phyloP scores from a whole-genome alignment of 2,888 invertebrate species.

The Halictus quadricinctus region DNA sequence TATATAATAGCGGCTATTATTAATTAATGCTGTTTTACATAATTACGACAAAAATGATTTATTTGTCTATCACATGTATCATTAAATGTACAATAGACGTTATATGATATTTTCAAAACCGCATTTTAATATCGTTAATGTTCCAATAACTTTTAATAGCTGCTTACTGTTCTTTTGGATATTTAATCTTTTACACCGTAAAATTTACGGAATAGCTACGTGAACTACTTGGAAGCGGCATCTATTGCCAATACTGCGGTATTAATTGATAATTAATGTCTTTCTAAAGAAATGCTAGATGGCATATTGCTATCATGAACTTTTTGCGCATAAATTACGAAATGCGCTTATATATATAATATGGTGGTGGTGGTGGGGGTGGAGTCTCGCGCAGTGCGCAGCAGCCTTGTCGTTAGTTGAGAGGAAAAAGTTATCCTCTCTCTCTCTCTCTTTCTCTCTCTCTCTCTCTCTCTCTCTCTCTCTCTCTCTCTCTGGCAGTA shows the following conservation, averaged over 20 bases:
- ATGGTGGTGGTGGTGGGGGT: too few relatives aligned
- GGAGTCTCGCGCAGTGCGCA: too few relatives aligned
- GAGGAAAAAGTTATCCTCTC: too few relatives aligned
- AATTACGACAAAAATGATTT: slow-evolving; percentile 60
- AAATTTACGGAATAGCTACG: not conserved
- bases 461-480: too few relatives aligned
- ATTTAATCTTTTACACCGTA: not conserved
- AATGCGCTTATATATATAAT: too few relatives aligned
- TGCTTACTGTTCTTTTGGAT: not conserved
- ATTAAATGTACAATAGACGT: slow-evolving; percentile 39
- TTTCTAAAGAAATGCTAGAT: not conserved
- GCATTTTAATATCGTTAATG: slow-evolving; percentile 22
- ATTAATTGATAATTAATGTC: not conserved
- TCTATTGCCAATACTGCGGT: not conserved
- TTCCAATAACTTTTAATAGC: not conserved
- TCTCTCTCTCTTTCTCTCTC: too few relatives aligned
- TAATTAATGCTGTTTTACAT: slow-evolving; percentile 66
- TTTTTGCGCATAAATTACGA: not conserved
- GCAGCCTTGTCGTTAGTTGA: too few relatives aligned
- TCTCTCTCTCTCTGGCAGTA: too few relatives aligned
- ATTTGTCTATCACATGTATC: slow-evolving; percentile 56
- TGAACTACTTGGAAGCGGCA: not conserved
- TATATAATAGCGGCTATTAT: slow-evolving; percentile 61
- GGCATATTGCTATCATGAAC: not conserved
- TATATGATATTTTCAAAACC: slow-evolving; percentile 39